Evolutionary conservation across 1,140 invertebrate species (phyloP).

Genomic region (Melipona quadrifasciata): DNA sequence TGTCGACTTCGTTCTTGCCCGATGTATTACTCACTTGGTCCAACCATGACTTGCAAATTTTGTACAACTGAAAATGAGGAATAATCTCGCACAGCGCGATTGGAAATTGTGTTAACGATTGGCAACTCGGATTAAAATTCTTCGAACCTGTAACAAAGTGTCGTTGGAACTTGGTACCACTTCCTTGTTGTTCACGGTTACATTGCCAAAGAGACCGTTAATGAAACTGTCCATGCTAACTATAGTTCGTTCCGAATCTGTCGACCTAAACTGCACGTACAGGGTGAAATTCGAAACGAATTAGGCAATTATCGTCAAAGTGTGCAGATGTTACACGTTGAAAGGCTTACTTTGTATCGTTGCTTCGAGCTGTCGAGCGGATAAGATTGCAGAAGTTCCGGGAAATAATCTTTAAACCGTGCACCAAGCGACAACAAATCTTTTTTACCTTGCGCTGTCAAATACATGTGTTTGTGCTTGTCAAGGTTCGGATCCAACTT

Average conservation of each 20-base stretch:
- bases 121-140: neutral
- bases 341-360: neutral
- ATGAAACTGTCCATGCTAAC: slow-evolving; percentile 75
- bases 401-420: slow-evolving; percentile 49
- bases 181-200: slow-evolving; percentile 44
- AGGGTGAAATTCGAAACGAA: neutral
- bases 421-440: slow-evolving; percentile 72
- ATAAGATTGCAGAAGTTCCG: neutral
- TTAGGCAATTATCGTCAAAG: neutral
- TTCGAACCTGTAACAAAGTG: slow-evolving; percentile 66
- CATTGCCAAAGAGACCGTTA: slow-evolving; percentile 72
- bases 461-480: slow-evolving; percentile 41
- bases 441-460: slow-evolving; percentile 72
- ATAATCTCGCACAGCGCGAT: neutral
- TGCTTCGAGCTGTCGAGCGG: neutral
- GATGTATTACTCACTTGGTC: slow-evolving; percentile 69
- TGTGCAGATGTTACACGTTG: neutral
- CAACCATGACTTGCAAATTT: slow-evolving; percentile 69
- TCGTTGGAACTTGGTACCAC: slow-evolving; percentile 58
- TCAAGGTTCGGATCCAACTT: slow-evolving; percentile 37
- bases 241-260: slow-evolving; percentile 27
- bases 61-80: slow-evolving; percentile 63
- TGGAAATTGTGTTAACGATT: neutral
- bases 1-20: slow-evolving; percentile 67
- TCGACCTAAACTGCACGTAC: slow-evolving; percentile 41